A percentile compares a stretch with the other conserved stretches of the same genome.
These are phyloP conservation scores for Drosophila affinis DNA, from an alignment of 2,888 invertebrate species.

Conservation along the genomic window DNA sequence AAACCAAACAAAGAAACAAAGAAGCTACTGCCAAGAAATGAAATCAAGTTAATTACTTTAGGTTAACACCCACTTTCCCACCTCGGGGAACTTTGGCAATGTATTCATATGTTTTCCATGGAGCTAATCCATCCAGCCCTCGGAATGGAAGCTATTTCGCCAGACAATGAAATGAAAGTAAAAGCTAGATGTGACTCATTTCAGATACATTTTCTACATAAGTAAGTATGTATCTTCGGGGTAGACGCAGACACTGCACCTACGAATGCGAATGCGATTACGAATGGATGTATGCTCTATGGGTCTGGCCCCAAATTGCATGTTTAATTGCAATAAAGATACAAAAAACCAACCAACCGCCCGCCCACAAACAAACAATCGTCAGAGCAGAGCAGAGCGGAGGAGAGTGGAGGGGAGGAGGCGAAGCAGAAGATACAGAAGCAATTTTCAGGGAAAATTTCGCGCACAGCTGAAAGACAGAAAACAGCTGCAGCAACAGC, in stretches of 20 bases:
- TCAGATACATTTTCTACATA: slow-evolving; percentile 11
- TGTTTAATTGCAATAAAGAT: slow-evolving; percentile 77
- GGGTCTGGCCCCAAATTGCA: slow-evolving; percentile 71
- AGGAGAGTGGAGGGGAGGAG: background rate
- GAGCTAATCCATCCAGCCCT: background rate
- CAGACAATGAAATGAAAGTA: background rate
- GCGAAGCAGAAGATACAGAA: slow-evolving; percentile 34
- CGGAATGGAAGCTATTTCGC: background rate
- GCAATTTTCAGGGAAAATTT: slow-evolving; percentile 67
- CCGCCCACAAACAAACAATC: slow-evolving; percentile 38
- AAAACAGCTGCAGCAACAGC: slow-evolving; percentile 63
- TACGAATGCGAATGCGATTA: slow-evolving; percentile 18
- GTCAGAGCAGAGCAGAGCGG: slow-evolving; percentile 7
- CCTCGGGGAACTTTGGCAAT: background rate
- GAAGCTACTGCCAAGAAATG: background rate
- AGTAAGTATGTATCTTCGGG: background rate
- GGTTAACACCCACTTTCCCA: background rate
- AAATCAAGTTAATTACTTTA: background rate
- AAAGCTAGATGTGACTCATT: slow-evolving; percentile 3
- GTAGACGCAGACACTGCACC: slow-evolving; percentile 18
- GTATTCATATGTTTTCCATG: background rate
- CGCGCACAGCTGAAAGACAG: slow-evolving; percentile 69
- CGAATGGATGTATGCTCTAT: slow-evolving; percentile 62
- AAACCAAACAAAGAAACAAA: background rate
- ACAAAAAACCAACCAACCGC: slow-evolving; percentile 40